Evolutionary conservation across 1,140 invertebrate genomes (phyloP).

Genomic region (Caerostris darwini): DNA sequence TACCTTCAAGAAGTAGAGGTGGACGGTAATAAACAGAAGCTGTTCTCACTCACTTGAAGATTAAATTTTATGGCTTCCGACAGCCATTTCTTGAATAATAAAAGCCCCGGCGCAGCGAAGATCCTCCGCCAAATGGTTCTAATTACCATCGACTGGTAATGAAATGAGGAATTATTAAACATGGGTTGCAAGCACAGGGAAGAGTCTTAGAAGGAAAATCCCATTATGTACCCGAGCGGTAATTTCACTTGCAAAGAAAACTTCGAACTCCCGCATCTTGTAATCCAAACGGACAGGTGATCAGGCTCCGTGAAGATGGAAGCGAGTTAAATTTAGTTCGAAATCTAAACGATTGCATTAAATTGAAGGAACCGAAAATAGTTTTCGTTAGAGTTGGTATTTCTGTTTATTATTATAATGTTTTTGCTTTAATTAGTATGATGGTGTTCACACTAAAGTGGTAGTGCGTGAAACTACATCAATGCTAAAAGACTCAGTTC

Average conservation of each 20-base stretch:
- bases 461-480: no score
- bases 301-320: neutral
- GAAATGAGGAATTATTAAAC: conserved; percentile 62
- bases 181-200: neutral
- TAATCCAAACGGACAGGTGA: neutral
- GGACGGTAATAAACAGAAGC: conserved; percentile 15
- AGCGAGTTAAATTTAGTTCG: neutral
- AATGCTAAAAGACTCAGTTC: no score
- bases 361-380: neutral
- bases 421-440: no score
- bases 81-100: conserved; percentile 70
- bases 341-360: neutral
- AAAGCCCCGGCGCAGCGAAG: conserved; percentile 9
- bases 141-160: conserved; percentile 69
- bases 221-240: neutral
- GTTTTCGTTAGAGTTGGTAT: no score
- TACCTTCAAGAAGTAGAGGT: conserved; percentile 16
- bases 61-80: conserved; percentile 70
- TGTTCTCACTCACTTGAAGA: conserved; percentile 49
- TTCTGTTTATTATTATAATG: no score
- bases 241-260: neutral
- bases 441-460: no score
- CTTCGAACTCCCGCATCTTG: neutral
- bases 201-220: neutral
- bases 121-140: conserved; percentile 34